Evolutionary conservation across 2,797 vertebrate species (phyloP).

Genomic region (Bovichtus variegatus): DNA sequence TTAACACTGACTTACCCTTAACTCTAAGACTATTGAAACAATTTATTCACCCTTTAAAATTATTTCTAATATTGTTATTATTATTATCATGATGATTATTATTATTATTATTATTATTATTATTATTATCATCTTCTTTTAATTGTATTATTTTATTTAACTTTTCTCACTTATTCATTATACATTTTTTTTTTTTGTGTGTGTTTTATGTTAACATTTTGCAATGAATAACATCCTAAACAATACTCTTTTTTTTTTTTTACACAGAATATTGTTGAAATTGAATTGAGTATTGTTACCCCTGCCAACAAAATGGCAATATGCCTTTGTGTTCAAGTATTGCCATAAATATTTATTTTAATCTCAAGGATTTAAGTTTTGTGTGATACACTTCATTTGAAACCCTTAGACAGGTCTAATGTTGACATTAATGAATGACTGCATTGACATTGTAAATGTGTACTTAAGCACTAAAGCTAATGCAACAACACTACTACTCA

Average conservation of each 20-base stretch:
- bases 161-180: no score
- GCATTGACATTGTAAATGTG: not conserved
- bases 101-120: no score
- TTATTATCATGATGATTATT: no score
- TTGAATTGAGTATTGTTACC: not conserved
- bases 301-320: not conserved
- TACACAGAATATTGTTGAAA: not conserved
- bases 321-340: no score
- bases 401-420: not conserved
- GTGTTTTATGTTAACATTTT: not conserved
- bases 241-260: not conserved
- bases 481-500: not conserved
- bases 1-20: no score
- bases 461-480: not conserved
- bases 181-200: no score
- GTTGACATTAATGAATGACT: not conserved
- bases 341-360: not conserved
- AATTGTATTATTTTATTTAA: no score
- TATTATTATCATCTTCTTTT: no score
- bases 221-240: not conserved
- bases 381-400: not conserved
- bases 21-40: no score
- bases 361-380: not conserved
- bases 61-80: no score
- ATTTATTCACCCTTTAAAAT: no score